A percentile compares a stretch with the other conserved stretches of the same genome.
Evolutionary conservation across 2,797 vertebrate species (phyloP).

Genomic region (Malurus leucopterus): DNA sequence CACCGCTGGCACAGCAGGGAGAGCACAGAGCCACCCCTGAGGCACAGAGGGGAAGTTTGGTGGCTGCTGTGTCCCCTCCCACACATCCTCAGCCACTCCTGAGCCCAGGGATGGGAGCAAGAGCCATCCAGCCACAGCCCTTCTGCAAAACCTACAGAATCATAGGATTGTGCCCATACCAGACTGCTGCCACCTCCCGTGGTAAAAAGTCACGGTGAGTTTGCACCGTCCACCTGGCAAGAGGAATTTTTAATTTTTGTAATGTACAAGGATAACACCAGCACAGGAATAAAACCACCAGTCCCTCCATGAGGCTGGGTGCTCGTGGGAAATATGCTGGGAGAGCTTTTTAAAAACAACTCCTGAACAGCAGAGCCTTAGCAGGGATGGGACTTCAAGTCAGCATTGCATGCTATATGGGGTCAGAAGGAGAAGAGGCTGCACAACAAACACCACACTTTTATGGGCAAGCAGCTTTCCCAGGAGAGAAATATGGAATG

Average conservation of each 20-base stretch:
- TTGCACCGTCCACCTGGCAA: neutral
- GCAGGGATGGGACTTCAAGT: neutral
- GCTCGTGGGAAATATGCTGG: neutral
- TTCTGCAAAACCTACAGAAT: accelerated
- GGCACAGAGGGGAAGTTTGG: accelerated
- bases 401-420: neutral
- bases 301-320: no score
- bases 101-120: neutral
- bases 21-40: neutral
- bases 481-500: neutral
- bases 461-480: neutral
- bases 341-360: neutral
- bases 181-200: neutral
- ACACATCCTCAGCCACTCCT: neutral
- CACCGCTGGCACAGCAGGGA: neutral
- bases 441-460: neutral
- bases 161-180: accelerated
- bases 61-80: accelerated
- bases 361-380: neutral
- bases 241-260: neutral
- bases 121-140: neutral
- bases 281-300: neutral
- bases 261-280: neutral
- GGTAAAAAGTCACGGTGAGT: accelerated
- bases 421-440: neutral